Percentiles rank a stretch among this genome's conserved stretches.
These are phyloP conservation scores for Patella ulyssiponensis DNA, from an alignment of 2,888 invertebrate genomes.

Conservation along the genomic window DNA sequence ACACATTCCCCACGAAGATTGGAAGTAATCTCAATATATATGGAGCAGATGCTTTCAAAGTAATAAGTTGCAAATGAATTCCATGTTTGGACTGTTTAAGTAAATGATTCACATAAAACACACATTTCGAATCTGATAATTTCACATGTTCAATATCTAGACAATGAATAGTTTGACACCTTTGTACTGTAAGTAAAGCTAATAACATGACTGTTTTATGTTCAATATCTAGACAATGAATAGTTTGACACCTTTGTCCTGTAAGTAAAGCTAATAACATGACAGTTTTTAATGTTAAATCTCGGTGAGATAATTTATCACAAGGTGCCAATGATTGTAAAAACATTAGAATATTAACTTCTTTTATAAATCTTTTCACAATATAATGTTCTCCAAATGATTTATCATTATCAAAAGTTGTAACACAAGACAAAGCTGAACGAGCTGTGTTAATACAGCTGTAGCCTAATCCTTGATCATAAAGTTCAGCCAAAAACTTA, in stretches of 20 bases:
- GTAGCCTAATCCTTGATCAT: constrained; percentile 23
- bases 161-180: constrained; percentile 24
- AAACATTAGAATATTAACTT: not conserved
- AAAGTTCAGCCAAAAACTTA: constrained; percentile 23
- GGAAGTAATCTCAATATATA: constrained; percentile 8
- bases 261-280: too few species aligned
- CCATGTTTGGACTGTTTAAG: constrained; percentile 35
- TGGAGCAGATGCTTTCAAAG: constrained; percentile 14
- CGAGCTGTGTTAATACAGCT: constrained; percentile 22
- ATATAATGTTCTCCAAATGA: constrained; percentile 20
- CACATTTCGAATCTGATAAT: not conserved
- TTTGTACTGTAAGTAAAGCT: too few species aligned
- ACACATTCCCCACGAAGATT: too few species aligned
- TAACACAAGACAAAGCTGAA: constrained; percentile 17
- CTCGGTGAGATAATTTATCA: not conserved
- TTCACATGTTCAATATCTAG: constrained; percentile 31
- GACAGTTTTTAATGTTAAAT: too few species aligned
- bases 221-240: too few species aligned
- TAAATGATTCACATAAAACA: not conserved
- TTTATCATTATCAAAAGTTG: not conserved
- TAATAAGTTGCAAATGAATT: constrained; percentile 20
- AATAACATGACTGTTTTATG: too few species aligned
- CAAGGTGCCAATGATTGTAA: too few species aligned
- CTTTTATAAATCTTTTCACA: constrained; percentile 38
- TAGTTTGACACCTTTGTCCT: too few species aligned